Evolutionary conservation across 2,797 vertebrate species (phyloP), one percentile per base, ranked within the genome.

Genomic region (Tangara arthus): DNA sequence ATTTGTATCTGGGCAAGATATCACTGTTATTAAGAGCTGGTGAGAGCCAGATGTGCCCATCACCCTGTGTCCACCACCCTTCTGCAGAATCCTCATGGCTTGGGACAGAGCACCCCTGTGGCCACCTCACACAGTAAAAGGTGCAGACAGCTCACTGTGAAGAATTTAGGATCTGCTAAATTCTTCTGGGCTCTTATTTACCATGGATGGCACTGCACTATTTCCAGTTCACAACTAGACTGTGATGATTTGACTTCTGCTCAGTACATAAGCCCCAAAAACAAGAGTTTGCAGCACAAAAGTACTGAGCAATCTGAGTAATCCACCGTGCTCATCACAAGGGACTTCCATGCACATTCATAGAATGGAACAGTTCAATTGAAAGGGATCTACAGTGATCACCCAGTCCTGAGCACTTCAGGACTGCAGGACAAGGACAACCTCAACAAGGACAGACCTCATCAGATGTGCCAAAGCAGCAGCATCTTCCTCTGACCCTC

Each of bases 321-420:
- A 89, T 2, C 28, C 27, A n/a, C 52, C 28, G 14, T 15, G 32
- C 34, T 44, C 42, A 60, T 24, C 57, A 64, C 0, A 0, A 37
- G 2, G 21, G 39, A 20, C 20, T 81, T 52, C 23, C 32, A 27
- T 2, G 6, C 11, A 47, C 30, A 50, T 39, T 18, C 39, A 20
- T 0, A 11, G 28, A 77, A n/a, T 13, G 7, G 32, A 87, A n/a
- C 0, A 20, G 22, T 14, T 76, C 64, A 50, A 1, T 1, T 35
- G 35, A n/a, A 61, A 61, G 20, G 47, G 53, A 61, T 30, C 53
- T 26, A 9, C 76, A 71, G 4, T 2, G 8, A 50, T 5, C 22
- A 19, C 3, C 47, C 23, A 49, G 15, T 15, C 57, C 35, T 60
- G 39, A 37, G 27, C 28, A 9, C 21, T 39, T 27, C 26, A 39